Percentiles rank a stretch among this genome's conserved stretches.
Evolutionary conservation across 2,113 vertebrate species (phyloP).

Genomic region (Sus scrofa): T2T-Sscrofa CM000824.6:124510001-124510500

Average conservation of each 20-base stretch:
- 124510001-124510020: background rate
- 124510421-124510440: background rate
- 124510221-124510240: background rate
- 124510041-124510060: background rate
- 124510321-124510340: background rate
- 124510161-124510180: background rate
- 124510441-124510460: background rate
- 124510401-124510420: background rate
- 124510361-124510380: background rate
- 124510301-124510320: background rate
- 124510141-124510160: background rate
- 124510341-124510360: background rate
- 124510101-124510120: background rate
- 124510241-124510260: background rate
- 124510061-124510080: background rate
- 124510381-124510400: background rate
- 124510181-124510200: background rate
- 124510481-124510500: background rate
- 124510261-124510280: constrained; percentile 26
- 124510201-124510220: background rate
- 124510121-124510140: constrained; percentile 11
- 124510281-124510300: constrained; percentile 26
- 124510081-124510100: background rate
- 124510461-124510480: background rate
- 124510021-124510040: background rate